Base-by-base conservation (phyloP, 2,113 vertebrate species). In the Oreochromis spilurus region DNA sequence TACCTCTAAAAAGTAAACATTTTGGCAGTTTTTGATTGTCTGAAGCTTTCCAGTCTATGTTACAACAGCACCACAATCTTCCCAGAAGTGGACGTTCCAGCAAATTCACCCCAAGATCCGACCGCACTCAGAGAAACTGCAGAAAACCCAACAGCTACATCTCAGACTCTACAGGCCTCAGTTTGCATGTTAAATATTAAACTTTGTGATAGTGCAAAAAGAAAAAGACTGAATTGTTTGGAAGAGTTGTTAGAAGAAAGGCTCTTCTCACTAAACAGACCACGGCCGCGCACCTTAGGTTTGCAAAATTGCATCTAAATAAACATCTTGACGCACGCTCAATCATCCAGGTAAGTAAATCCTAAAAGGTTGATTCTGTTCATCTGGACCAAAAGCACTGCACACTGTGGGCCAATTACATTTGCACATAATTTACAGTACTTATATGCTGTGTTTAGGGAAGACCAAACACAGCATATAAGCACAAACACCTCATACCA, bases 131-230 rank as follows among this genome's bases (percentile, higher is more conserved):
- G 0, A 65, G 17, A 65, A 65, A 65, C 60, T 38, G 60, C 60
- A 67, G 19, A 21, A 67, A 67, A 40, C 12, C 11, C 36, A 70
- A 40, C 36, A 21, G 62, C n/a, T 70, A 70, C 62, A 70, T 40
- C 4, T n/a, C 62, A 70, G 19, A 38, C 19, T 0, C 60, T 7
- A n/a, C 31, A 65, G 4, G 60, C 60, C 60, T 67, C 62, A 0
- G 11, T 5, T 4, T 40, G 36, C 36, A 40, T 43, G 65, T 70
- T 70, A 70, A 40, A 70, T 24, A 14, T 70, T 14, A 0, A 70
- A 24, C 19, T 70, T 4, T 21, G 4, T 1, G 65, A 43, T 0
- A 0, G 36, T 43, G 36, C 36, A 24, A 70, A 40, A 24, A 24
- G 36, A 24, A 70, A 70, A 43, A 14, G 4, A 67, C 62, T 14